Evolutionary conservation across 2,113 vertebrate genomes (phyloP), one percentile per base, ranked within the genome.

Genomic region (Oxyruncus cristatus): DNA sequence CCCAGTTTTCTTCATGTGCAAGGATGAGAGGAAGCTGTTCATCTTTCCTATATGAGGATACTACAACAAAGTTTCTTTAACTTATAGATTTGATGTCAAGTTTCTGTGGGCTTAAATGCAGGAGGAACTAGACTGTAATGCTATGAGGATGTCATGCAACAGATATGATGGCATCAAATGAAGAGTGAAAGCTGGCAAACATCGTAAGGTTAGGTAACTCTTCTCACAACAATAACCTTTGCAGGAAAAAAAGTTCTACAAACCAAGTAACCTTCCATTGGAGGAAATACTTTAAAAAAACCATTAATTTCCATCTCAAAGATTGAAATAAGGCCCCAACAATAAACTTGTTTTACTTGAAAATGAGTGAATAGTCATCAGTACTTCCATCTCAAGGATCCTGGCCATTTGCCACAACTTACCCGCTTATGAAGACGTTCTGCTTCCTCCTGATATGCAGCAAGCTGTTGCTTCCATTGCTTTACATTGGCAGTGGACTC

Each of bases 401-500:
- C 14, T 80, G 35, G 79, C 88, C 8, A 0, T 86, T 79, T 83
- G 80, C 44, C 66, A 63, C 8, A 23, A 62, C 98, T 98, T 92
- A 99, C 99, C 97, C 99, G 97, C 97, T 99, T 99, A 97, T 99
- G 99, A 94, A 99, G 98, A 94, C 99, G 98, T 95, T 99, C 99
- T 55, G 99, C 99, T 98, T 99, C 99, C 95, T 99, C 99, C 95
- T 99, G 99, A 97, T 99, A 99, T 0, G 99, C 99, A 44, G 99
- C 99, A 92, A 99, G 99, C 80, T 99, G 99, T 88, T 99, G 99
- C 91, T 99, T 99, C 99, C 99, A 99, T 98, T 99, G 99, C 98
- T 99, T 99, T 88, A 99, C 99, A 7, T 99, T 99, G 98, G 99
- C 99, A 92, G 99, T 99, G 96, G 99, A 99, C 97, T 99, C 99